Evolutionary conservation across 2,113 vertebrate genomes (phyloP).

Genomic region (Polyodon spathula): DNA sequence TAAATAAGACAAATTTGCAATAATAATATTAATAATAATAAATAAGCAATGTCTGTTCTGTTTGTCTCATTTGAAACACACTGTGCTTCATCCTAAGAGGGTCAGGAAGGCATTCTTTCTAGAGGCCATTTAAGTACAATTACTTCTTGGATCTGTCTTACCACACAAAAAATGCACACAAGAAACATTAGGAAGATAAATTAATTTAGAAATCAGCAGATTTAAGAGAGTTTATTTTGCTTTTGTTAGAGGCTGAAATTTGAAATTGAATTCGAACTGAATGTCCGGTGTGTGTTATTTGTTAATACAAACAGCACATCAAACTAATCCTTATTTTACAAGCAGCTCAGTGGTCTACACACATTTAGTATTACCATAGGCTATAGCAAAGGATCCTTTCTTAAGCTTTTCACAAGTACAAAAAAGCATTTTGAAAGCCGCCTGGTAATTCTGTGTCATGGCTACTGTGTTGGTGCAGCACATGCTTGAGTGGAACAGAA

Average conservation of each 20-base stretch:
- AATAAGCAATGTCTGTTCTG: too few relatives aligned
- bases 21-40: too few relatives aligned
- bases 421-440: constrained; percentile 41
- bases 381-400: constrained; percentile 21
- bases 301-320: constrained; percentile 9
- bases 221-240: neutral
- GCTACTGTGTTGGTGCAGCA: constrained; percentile 38
- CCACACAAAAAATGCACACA: neutral
- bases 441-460: constrained; percentile 32
- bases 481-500: constrained; percentile 54
- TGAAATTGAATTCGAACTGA: neutral
- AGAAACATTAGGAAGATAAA: neutral
- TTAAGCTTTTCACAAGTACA: constrained; percentile 27
- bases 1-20: too few relatives aligned
- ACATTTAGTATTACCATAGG: constrained; percentile 24
- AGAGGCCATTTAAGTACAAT: constrained; percentile 11
- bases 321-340: constrained; percentile 29
- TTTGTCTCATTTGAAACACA: too few relatives aligned
- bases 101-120: neutral
- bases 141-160: neutral
- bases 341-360: constrained; percentile 8
- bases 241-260: neutral
- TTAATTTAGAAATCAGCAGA: neutral
- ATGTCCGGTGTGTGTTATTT: neutral
- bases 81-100: neutral